Percentiles rank a stretch among this genome's conserved stretches.
Conservation (phyloP, 2,888 invertebrate species). For the Zygaena filipendulae region DNA sequence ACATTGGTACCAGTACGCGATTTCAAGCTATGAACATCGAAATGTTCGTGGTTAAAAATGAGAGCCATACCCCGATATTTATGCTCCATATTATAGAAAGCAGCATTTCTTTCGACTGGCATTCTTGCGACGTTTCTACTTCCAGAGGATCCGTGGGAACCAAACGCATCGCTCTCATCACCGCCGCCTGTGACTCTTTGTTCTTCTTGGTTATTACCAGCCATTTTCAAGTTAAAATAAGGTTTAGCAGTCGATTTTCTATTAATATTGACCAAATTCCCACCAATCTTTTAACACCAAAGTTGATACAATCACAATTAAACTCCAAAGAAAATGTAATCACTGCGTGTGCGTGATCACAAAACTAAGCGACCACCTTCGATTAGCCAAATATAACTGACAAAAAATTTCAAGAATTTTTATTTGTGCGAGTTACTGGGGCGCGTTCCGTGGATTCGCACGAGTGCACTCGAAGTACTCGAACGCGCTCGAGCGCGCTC, state of each 20-base stretch:
- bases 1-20: constrained; percentile 85
- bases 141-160: constrained; percentile 43
- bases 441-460: too few species aligned
- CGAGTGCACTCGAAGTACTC: too few species aligned
- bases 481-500: too few species aligned
- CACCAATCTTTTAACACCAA: too few species aligned
- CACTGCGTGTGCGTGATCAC: too few species aligned
- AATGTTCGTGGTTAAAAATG: constrained; percentile 91
- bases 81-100: constrained; percentile 90
- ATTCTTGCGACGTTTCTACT: constrained; percentile 59
- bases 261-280: too few species aligned
- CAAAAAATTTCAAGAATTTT: too few species aligned
- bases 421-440: too few species aligned
- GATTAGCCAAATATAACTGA: too few species aligned
- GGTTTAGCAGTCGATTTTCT: background rate
- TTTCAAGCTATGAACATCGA: constrained; percentile 77
- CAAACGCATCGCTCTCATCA: constrained; percentile 59
- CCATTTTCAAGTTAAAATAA: constrained; percentile 4
- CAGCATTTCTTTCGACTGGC: constrained; percentile 75
- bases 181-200: constrained; percentile 58
- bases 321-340: too few species aligned
- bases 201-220: constrained; percentile 41
- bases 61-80: constrained; percentile 83
- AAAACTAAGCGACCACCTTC: too few species aligned
- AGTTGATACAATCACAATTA: constrained; percentile 3